These are phyloP conservation scores for Leptoclinus maculatus DNA, from an alignment of 2,797 vertebrate species.

Conservation along the genomic window DNA sequence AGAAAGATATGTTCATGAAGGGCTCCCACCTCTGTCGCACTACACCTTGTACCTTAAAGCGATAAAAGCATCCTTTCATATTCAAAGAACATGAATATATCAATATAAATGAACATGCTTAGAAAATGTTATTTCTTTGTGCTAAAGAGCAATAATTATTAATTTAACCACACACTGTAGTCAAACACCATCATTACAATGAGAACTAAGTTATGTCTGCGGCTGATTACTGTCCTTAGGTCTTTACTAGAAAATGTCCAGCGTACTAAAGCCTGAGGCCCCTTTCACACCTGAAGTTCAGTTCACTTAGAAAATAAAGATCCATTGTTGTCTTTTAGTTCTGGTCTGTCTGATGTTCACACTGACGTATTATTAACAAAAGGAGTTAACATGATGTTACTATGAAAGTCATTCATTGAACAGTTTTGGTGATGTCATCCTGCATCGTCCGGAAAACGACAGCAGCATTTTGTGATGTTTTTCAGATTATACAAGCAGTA, in stretches of 20 bases:
- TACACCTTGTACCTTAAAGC: conserved; percentile 20
- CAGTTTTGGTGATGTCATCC: no score
- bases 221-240: background rate
- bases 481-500: no score
- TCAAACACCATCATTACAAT: background rate
- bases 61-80: conserved; percentile 41
- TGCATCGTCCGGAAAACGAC: no score
- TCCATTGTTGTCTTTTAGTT: no score
- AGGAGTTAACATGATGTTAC: no score
- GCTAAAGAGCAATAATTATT: conserved; percentile 3
- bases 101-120: conserved; percentile 58
- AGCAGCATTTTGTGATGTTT: no score
- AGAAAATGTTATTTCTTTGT: conserved; percentile 19
- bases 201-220: background rate
- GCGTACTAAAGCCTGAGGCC: no score
- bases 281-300: no score
- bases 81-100: conserved; percentile 52
- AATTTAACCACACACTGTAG: background rate
- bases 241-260: background rate
- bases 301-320: no score
- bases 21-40: background rate
- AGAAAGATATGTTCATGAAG: conserved; percentile 9
- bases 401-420: no score
- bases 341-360: no score
- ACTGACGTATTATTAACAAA: no score